Conservation (phyloP, 2,888 invertebrate species). For the Adela reaumurella region DNA sequence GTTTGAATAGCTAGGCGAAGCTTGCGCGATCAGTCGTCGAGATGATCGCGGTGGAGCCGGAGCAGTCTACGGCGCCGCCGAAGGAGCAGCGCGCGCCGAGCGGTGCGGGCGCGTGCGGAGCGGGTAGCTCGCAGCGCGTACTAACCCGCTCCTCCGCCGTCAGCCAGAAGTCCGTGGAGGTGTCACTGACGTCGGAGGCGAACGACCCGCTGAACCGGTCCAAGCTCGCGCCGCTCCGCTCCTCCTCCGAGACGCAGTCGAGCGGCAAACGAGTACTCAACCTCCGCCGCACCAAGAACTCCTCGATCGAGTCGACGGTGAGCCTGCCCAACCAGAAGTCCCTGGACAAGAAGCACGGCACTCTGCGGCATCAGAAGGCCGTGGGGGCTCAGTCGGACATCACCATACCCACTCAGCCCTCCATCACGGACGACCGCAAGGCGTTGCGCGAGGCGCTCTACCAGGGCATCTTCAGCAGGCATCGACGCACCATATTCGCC, state of each 20-base stretch:
- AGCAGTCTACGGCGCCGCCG: slow-evolving; percentile 26
- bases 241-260: slow-evolving; percentile 45
- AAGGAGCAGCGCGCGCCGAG: not conserved
- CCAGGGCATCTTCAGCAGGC: slow-evolving; percentile 74
- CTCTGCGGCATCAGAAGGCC: slow-evolving; percentile 57
- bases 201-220: slow-evolving; percentile 46
- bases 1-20: too few relatives aligned
- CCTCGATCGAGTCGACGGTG: slow-evolving; percentile 50
- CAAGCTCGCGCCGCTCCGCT: slow-evolving; percentile 42
- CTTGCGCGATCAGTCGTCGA: slow-evolving; percentile 16
- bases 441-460: slow-evolving; percentile 69
- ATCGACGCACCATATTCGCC: slow-evolving; percentile 71
- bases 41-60: slow-evolving; percentile 48
- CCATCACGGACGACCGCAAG: slow-evolving; percentile 60
- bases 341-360: slow-evolving; percentile 49
- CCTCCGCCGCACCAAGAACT: slow-evolving; percentile 48
- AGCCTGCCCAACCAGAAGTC: slow-evolving; percentile 52
- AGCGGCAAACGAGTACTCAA: slow-evolving; percentile 42
- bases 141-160: slow-evolving; percentile 58
- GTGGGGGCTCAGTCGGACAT: slow-evolving; percentile 59
- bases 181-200: slow-evolving; percentile 47
- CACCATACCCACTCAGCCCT: slow-evolving; percentile 45
- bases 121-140: slow-evolving; percentile 46
- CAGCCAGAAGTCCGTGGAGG: slow-evolving; percentile 60
- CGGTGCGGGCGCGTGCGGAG: slow-evolving; percentile 15